These are phyloP conservation scores for Nesoenas mayeri DNA, from an alignment of 2,113 vertebrate species.

Conservation along the genomic window DNA sequence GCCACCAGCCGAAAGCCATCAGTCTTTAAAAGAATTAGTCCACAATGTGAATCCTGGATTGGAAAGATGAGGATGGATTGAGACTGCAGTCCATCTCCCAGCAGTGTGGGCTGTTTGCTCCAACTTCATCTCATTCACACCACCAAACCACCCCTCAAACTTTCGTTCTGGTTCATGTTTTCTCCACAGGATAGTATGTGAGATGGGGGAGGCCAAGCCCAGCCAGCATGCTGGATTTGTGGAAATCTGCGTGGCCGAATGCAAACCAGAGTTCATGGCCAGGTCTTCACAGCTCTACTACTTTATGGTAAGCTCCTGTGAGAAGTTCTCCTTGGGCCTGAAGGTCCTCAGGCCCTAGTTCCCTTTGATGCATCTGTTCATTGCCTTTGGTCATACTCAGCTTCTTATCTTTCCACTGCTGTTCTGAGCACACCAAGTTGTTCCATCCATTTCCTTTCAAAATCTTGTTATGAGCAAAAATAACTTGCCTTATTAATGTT, in stretches of 20 bases:
- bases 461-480: constrained; percentile 31
- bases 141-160: background rate
- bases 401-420: background rate
- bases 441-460: background rate
- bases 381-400: background rate
- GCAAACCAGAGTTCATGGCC: constrained; percentile 90
- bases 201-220: constrained; percentile 94
- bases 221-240: constrained; percentile 92
- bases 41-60: background rate
- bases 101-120: background rate
- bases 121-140: background rate
- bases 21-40: background rate
- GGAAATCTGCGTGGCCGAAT: constrained; percentile 93
- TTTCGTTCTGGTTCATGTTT: background rate
- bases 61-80: background rate
- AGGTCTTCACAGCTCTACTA: constrained; percentile 94
- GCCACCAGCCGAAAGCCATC: background rate
- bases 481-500: constrained; percentile 55
- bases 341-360: background rate
- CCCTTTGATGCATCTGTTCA: background rate
- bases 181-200: constrained; percentile 91
- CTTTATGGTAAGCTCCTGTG: constrained; percentile 87
- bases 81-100: background rate
- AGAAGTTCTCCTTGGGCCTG: background rate
- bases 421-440: background rate